Conservation (phyloP, 2,113 vertebrate genomes). For the Pelodiscus sinensis region DNA sequence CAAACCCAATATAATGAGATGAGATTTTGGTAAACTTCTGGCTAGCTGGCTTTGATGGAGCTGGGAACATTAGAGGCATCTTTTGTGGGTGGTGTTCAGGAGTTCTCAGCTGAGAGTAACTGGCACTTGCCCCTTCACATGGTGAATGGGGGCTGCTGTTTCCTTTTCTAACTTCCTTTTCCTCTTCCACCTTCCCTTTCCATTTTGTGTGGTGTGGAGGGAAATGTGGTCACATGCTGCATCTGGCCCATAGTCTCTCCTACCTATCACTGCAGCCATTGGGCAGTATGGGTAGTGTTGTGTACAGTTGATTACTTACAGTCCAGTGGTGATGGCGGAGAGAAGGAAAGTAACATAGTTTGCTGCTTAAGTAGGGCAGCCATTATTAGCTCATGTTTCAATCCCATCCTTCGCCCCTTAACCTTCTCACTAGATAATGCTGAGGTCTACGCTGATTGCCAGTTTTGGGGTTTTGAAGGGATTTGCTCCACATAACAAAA, state of each 20-base stretch:
- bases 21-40: not conserved
- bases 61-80: not conserved
- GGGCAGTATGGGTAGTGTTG: not conserved
- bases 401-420: not conserved
- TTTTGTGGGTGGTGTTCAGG: not conserved
- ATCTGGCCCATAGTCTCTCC: not conserved
- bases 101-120: not conserved
- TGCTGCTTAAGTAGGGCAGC: not conserved
- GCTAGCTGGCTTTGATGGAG: not conserved
- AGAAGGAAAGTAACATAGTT: not conserved
- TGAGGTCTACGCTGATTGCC: not conserved
- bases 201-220: not conserved
- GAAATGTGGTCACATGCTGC: not conserved
- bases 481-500: not conserved
- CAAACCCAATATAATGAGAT: not conserved
- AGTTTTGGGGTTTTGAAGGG: not conserved
- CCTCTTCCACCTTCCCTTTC: not conserved
- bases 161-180: not conserved
- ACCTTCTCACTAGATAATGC: not conserved
- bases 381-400: not conserved
- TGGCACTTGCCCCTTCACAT: not conserved
- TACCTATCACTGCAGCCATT: not conserved
- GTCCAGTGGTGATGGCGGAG: not conserved
- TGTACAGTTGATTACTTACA: not conserved
- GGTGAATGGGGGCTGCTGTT: not conserved